A percentile compares a stretch with the other conserved stretches of the same genome.
These are phyloP conservation scores for Eupeodes latifasciatus DNA, from an alignment of 2,888 invertebrate species.

Conservation along the genomic window DNA sequence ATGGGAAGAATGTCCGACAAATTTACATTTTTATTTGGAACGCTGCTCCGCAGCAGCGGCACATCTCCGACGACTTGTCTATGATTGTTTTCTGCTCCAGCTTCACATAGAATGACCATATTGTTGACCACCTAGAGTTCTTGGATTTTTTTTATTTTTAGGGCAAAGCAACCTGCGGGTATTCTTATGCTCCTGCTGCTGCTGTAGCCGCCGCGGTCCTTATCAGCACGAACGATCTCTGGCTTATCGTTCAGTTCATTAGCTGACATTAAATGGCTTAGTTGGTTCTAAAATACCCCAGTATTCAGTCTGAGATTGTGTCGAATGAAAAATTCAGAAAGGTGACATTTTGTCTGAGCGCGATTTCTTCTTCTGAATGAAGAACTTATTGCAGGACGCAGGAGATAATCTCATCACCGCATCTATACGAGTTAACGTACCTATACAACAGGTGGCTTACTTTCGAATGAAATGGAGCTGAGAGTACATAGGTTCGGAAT, in stretches of 20 bases:
- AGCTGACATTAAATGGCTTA: slow-evolving; percentile 66
- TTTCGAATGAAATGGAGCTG: not conserved
- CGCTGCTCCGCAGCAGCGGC: slow-evolving; percentile 11
- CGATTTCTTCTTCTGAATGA: slow-evolving; percentile 46
- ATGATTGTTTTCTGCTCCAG: slow-evolving; percentile 35
- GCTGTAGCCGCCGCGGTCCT: slow-evolving; percentile 31
- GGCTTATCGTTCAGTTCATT: slow-evolving; percentile 71
- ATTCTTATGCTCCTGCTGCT: slow-evolving; percentile 56
- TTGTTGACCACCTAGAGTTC: slow-evolving; percentile 71
- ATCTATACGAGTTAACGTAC: not conserved
- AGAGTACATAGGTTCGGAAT: not conserved
- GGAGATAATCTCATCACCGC: slow-evolving; percentile 35
- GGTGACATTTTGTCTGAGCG: slow-evolving; percentile 70
- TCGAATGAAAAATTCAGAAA: slow-evolving; percentile 20
- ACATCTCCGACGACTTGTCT: slow-evolving; percentile 44
- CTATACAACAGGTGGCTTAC: slow-evolving; percentile 59
- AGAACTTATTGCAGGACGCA: slow-evolving; percentile 28
- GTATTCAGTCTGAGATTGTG: slow-evolving; percentile 14
- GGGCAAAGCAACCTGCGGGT: slow-evolving; percentile 54
- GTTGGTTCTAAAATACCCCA: slow-evolving; percentile 22
- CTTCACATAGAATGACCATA: slow-evolving; percentile 28
- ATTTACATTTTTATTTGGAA: slow-evolving; percentile 76
- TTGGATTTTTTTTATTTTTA: slow-evolving; percentile 36
- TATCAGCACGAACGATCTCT: slow-evolving; percentile 65
- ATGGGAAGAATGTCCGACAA: slow-evolving; percentile 35